These are phyloP conservation scores for Zingel zingel DNA, from an alignment of 2,113 vertebrate genomes.

Conservation along the genomic window DNA sequence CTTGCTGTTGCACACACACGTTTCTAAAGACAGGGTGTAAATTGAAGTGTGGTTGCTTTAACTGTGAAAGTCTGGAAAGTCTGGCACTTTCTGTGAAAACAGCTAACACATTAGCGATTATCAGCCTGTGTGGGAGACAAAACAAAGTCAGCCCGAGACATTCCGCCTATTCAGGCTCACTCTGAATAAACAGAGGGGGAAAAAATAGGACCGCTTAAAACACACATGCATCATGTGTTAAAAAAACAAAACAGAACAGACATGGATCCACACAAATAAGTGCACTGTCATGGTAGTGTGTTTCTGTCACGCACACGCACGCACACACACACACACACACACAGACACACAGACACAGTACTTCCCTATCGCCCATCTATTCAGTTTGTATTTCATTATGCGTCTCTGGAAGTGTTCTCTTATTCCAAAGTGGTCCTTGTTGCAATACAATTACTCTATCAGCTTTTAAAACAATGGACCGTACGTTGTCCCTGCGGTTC, in stretches of 20 bases:
- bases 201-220: conserved; percentile 7
- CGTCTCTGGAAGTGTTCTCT: conserved; percentile 48
- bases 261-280: conserved; percentile 14
- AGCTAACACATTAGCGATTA: conserved; percentile 70
- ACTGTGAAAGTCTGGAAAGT: conserved; percentile 67
- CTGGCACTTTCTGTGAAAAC: conserved; percentile 70
- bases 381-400: conserved; percentile 55
- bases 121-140: conserved; percentile 53
- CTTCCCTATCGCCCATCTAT: conserved; percentile 4
- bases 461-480: conserved; percentile 60
- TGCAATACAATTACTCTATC: conserved; percentile 63
- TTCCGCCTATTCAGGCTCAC: background rate
- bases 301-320: background rate
- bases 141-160: conserved; percentile 32
- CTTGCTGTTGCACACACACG: conserved; percentile 58
- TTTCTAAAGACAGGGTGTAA: conserved; percentile 72
- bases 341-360: conserved; percentile 8
- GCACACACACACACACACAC: background rate
- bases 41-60: conserved; percentile 63
- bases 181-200: background rate
- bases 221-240: conserved; percentile 18
- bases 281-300: background rate
- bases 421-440: conserved; percentile 58
- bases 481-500: conserved; percentile 15
- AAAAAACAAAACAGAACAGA: background rate